phyloP scores from a whole-genome alignment of 2,888 invertebrate species.

The Molorchus minor region DNA sequence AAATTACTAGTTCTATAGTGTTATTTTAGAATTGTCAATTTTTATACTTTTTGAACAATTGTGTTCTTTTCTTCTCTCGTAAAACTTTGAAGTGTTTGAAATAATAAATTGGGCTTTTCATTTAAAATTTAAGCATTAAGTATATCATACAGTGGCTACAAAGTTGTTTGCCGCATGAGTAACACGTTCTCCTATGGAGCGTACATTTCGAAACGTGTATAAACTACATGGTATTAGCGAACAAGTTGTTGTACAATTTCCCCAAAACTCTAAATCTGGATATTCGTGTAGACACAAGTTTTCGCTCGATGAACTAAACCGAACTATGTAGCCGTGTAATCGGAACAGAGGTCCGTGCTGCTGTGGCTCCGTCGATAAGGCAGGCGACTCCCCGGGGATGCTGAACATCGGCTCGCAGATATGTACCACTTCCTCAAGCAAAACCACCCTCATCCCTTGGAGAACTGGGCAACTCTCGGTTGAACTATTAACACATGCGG shows the following conservation, averaged over 20 bases:
- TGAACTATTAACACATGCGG: conserved; percentile 59
- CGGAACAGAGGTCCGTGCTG: conserved; percentile 59
- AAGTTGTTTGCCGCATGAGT: background rate
- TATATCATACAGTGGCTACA: background rate
- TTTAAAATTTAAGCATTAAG: no score
- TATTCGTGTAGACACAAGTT: conserved; percentile 59
- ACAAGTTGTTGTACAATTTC: conserved; percentile 51
- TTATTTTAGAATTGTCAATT: no score
- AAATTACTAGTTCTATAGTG: no score
- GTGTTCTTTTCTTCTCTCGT: no score
- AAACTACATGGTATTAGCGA: conserved; percentile 50
- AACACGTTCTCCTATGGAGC: conserved; percentile 24
- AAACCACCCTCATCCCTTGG: conserved; percentile 54
- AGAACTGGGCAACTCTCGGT: conserved; percentile 51
- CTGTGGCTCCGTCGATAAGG: conserved; percentile 59
- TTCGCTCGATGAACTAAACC: conserved; percentile 57
- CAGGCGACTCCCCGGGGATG: conserved; percentile 58
- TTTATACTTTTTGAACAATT: no score
- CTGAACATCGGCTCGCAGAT: conserved; percentile 59
- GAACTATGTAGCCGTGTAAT: conserved; percentile 61
- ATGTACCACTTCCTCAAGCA: conserved; percentile 61
- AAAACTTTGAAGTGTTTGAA: no score
- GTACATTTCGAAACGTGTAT: conserved; percentile 32
- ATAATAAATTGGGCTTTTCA: no score
- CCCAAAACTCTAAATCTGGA: conserved; percentile 54